Percentiles rank a stretch among this genome's conserved stretches.
phyloP scores from a whole-genome alignment of 2,113 vertebrate species.

The Anser brachyrhynchus region DNA sequence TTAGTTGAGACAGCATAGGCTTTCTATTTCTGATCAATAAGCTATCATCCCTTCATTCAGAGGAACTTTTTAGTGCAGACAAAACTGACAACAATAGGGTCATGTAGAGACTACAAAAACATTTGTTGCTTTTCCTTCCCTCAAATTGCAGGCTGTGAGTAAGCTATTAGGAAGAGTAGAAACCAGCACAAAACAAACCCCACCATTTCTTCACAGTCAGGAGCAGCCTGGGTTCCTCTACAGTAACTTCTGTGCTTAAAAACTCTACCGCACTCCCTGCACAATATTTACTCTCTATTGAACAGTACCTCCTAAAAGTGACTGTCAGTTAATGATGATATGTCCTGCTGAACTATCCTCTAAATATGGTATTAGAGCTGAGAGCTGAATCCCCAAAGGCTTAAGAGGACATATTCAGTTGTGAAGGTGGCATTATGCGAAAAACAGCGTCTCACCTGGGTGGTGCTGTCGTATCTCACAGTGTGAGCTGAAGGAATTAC shows the following conservation, averaged over 20 bases:
- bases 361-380: background rate
- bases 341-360: background rate
- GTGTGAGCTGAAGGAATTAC: accelerated
- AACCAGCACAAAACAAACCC: background rate
- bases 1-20: background rate
- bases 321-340: too few relatives aligned
- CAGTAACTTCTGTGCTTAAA: background rate
- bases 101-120: background rate
- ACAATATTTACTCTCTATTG: background rate
- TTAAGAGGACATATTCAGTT: background rate
- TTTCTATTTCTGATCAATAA: background rate
- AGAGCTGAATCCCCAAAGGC: background rate
- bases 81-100: background rate
- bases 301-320: too few relatives aligned
- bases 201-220: background rate
- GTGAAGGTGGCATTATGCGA: background rate
- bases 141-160: background rate
- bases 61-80: background rate
- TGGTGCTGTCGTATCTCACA: accelerated
- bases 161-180: background rate
- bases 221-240: background rate
- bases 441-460: background rate
- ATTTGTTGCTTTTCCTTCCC: background rate
- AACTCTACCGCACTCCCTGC: background rate
- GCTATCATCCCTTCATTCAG: background rate